phyloP scores from a whole-genome alignment of 2,888 invertebrate genomes.

The Hydroisotoma schaefferi region DNA sequence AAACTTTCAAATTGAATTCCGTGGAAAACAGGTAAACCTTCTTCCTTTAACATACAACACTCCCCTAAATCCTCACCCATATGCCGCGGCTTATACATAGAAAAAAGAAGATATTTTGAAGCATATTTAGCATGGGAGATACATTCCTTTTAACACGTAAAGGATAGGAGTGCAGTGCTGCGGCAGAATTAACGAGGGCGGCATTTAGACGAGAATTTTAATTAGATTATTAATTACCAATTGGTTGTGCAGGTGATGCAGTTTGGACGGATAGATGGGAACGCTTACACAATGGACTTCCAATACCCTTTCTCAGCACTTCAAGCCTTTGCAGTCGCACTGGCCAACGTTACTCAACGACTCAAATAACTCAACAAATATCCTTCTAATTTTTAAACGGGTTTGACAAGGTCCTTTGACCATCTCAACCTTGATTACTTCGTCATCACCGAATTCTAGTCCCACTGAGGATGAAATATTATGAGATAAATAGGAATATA shows the following conservation, averaged over 20 bases:
- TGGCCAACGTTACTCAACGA: slow-evolving; percentile 93
- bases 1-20: slow-evolving; percentile 97
- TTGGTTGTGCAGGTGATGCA: slow-evolving; percentile 93
- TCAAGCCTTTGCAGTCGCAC: slow-evolving; percentile 96
- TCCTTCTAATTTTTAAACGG: neutral
- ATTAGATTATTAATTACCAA: neutral
- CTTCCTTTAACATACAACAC: neutral
- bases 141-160: no score
- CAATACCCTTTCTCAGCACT: slow-evolving; percentile 98
- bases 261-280: slow-evolving; percentile 96
- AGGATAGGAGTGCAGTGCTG: neutral
- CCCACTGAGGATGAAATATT: no score
- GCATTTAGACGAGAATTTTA: neutral
- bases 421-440: no score
- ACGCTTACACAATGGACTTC: slow-evolving; percentile 97
- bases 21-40: slow-evolving; percentile 78
- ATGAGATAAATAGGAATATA: no score
- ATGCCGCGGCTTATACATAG: no score
- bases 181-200: neutral
- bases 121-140: no score
- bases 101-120: no score
- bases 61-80: no score
- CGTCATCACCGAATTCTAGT: no score
- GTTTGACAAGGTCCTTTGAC: no score
- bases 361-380: slow-evolving; percentile 70